These are phyloP conservation scores for Drosophila demipolita DNA, from an alignment of 2,888 invertebrate genomes.

Conservation along the genomic window DNA sequence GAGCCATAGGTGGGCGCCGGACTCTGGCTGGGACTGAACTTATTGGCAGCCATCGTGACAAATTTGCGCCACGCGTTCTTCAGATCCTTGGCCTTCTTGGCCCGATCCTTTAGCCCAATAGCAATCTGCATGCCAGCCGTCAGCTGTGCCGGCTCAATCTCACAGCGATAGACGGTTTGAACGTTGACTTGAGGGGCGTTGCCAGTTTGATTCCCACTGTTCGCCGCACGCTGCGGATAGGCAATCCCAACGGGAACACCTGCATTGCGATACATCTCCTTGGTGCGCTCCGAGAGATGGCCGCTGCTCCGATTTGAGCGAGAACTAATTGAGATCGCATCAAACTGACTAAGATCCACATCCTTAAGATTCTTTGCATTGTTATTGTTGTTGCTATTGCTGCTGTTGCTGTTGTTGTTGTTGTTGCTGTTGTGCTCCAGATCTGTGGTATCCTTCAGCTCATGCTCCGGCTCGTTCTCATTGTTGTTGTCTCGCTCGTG, in stretches of 20 bases:
- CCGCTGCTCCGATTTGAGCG: slow-evolving; percentile 83
- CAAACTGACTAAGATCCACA: slow-evolving; percentile 81
- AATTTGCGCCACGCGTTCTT: slow-evolving; percentile 85
- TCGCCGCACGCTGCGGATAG: slow-evolving; percentile 81
- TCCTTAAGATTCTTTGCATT: slow-evolving; percentile 67
- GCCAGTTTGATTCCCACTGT: slow-evolving; percentile 41
- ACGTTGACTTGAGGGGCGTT: slow-evolving; percentile 65
- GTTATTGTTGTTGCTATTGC: slow-evolving; percentile 57
- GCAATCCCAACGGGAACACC: slow-evolving; percentile 84
- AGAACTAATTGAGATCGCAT: slow-evolving; percentile 83
- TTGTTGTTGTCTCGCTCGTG: slow-evolving; percentile 44
- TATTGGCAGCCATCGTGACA: slow-evolving; percentile 84
- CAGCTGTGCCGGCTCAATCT: slow-evolving; percentile 83
- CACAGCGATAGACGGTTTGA: slow-evolving; percentile 84
- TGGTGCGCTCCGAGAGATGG: slow-evolving; percentile 83
- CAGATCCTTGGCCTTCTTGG: slow-evolving; percentile 85
- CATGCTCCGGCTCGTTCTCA: slow-evolving; percentile 22
- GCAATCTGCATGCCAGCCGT: slow-evolving; percentile 85
- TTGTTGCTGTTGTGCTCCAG: slow-evolving; percentile 35
- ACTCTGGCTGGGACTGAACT: slow-evolving; percentile 84
- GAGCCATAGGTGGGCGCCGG: slow-evolving; percentile 81
- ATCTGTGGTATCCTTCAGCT: slow-evolving; percentile 41
- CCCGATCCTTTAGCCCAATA: slow-evolving; percentile 84
- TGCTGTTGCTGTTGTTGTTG: slow-evolving; percentile 12
- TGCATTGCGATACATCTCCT: slow-evolving; percentile 83